Evolutionary conservation across 2,113 vertebrate genomes (phyloP).

Genomic region (Sylvilagus bachmani): DNA sequence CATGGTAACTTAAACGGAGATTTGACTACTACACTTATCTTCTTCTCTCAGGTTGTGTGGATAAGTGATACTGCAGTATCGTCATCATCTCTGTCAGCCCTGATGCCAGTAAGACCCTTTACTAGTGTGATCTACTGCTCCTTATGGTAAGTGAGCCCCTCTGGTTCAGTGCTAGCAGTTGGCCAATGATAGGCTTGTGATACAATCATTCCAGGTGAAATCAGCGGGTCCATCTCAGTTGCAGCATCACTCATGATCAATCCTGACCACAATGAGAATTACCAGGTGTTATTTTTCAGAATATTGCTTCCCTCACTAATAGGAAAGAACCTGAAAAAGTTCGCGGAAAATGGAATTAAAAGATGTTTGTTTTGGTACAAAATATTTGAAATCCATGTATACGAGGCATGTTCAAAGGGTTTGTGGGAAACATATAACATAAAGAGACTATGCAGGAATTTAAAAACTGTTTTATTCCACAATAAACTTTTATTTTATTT

Average conservation of each 20-base stretch:
- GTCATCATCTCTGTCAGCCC: not conserved
- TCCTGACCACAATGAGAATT: not conserved
- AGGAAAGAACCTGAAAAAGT: too few relatives aligned
- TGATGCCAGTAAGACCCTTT: not conserved
- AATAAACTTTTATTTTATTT: too few relatives aligned
- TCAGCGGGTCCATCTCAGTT: not conserved
- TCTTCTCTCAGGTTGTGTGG: not conserved
- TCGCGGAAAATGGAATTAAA: too few relatives aligned
- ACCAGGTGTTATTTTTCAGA: not conserved
- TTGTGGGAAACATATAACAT: too few relatives aligned
- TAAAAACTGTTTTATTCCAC: too few relatives aligned
- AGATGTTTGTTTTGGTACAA: too few relatives aligned
- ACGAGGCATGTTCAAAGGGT: too few relatives aligned
- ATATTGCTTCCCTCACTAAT: not conserved
- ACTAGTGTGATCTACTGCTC: too few relatives aligned
- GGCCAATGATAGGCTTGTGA: too few relatives aligned
- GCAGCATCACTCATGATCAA: fast-evolving
- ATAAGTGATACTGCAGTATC: not conserved
- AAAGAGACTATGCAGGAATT: too few relatives aligned
- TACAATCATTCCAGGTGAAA: not conserved
- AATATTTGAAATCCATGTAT: too few relatives aligned
- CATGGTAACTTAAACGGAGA: not conserved
- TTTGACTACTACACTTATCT: not conserved
- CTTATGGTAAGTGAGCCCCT: not conserved
- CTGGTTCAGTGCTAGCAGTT: not conserved